Conservation (phyloP, 2,797 vertebrate genomes). For the Cottoperca gobio region DNA sequence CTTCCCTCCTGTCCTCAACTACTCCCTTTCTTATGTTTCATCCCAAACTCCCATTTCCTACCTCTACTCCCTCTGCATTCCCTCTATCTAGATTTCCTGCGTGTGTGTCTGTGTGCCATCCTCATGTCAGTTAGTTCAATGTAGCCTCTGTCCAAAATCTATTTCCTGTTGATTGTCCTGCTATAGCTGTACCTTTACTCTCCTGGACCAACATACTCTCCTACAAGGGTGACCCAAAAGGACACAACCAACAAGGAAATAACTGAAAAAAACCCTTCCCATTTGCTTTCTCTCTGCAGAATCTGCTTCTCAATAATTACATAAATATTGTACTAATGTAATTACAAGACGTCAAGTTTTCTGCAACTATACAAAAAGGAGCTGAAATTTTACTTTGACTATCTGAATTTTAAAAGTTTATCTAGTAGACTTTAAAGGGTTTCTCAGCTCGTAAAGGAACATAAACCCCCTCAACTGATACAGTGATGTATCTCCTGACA, state of each 20-base stretch:
- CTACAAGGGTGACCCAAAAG: background rate
- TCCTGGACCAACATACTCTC: background rate
- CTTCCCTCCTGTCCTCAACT: conserved; percentile 32
- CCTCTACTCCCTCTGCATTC: conserved; percentile 53
- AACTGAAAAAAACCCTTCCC: background rate
- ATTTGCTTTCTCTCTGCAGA: background rate
- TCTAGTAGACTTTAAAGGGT: background rate
- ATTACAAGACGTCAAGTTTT: background rate
- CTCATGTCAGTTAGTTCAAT: conserved; percentile 12
- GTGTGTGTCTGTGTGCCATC: background rate
- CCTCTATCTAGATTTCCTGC: conserved; percentile 21
- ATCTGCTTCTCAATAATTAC: background rate
- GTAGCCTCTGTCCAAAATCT: conserved; percentile 8
- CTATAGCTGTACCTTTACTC: conserved; percentile 25
- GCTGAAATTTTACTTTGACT: background rate
- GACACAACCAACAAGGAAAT: background rate
- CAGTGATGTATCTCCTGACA: background rate
- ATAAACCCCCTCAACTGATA: background rate
- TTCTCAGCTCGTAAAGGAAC: background rate
- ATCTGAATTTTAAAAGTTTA: background rate
- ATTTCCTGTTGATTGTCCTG: conserved; percentile 52
- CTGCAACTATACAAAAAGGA: background rate
- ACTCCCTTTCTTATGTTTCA: conserved; percentile 50
- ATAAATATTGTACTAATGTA: too few species aligned
- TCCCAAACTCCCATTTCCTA: conserved; percentile 40